phyloP scores from a whole-genome alignment of 2,113 vertebrate species.

The Orthonyx spaldingii region DNA sequence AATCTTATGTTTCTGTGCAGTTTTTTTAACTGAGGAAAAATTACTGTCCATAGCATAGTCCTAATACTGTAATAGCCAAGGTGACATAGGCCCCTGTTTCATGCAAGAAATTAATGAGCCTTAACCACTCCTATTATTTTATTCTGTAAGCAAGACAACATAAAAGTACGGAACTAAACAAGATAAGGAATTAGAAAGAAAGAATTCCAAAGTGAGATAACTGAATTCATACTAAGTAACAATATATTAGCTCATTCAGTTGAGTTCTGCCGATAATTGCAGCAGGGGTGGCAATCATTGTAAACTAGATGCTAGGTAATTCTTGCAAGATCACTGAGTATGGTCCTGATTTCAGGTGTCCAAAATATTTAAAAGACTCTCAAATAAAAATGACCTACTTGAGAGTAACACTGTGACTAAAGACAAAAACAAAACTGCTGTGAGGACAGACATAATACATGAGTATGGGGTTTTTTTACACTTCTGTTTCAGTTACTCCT shows the following conservation, averaged over 20 bases:
- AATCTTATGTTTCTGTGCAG: background rate
- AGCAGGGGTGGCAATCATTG: background rate
- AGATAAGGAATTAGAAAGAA: background rate
- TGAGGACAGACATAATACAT: background rate
- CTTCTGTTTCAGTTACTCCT: background rate
- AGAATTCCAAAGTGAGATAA: background rate
- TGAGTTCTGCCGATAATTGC: background rate
- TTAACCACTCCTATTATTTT: background rate
- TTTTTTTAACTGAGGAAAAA: background rate
- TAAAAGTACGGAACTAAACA: background rate
- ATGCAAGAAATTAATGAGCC: background rate
- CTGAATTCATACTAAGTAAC: background rate
- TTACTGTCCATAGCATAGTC: background rate
- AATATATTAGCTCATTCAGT: background rate
- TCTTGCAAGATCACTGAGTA: background rate
- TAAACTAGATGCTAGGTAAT: background rate
- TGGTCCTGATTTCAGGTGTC: background rate
- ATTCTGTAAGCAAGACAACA: background rate
- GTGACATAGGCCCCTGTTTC: background rate
- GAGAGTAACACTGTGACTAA: background rate
- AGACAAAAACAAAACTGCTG: background rate
- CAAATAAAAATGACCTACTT: background rate
- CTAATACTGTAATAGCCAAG: background rate
- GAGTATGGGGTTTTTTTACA: fast-evolving
- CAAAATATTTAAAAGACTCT: background rate